These are phyloP conservation scores for Ectemnius continuus DNA, from an alignment of 2,888 invertebrate species.

Conservation along the genomic window DNA sequence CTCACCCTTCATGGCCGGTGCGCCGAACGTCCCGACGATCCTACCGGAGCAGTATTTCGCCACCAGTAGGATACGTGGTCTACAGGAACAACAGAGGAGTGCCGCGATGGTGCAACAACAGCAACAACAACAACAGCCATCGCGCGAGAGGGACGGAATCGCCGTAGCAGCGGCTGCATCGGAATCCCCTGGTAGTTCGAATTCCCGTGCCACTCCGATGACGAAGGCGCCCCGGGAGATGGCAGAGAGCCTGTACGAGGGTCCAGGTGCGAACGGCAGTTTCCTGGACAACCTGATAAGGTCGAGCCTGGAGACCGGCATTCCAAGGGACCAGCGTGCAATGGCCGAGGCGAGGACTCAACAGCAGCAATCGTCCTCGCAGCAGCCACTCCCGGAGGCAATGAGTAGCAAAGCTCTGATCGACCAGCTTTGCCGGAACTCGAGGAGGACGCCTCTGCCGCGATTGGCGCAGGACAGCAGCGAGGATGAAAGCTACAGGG, in stretches of 20 bases:
- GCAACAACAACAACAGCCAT: conserved; percentile 59
- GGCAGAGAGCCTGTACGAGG: conserved; percentile 84
- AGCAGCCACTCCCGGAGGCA: conserved; percentile 79
- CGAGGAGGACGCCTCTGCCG: conserved; percentile 80
- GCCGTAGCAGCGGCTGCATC: conserved; percentile 56
- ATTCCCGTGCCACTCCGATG: conserved; percentile 75
- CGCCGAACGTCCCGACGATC: conserved; percentile 78
- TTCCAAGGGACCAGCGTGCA: conserved; percentile 76
- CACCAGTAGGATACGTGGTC: conserved; percentile 88
- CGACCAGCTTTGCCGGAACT: conserved; percentile 84
- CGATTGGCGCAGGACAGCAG: conserved; percentile 77
- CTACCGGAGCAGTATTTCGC: conserved; percentile 85
- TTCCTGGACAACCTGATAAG: conserved; percentile 91
- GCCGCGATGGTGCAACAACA: conserved; percentile 71
- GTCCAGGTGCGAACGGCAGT: conserved; percentile 84
- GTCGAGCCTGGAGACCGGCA: conserved; percentile 87
- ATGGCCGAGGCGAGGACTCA: conserved; percentile 76
- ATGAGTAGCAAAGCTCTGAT: conserved; percentile 83
- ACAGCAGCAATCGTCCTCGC: conserved; percentile 74
- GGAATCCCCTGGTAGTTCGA: conserved; percentile 70
- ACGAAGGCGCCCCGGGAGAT: conserved; percentile 81
- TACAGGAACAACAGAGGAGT: conserved; percentile 84
- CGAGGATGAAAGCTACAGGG: conserved; percentile 79
- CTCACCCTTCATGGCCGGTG: conserved; percentile 77
- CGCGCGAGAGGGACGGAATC: conserved; percentile 63